A percentile compares a stretch with the other conserved stretches of the same genome.
Conservation (phyloP, 2,888 invertebrate genomes). For the Ethmia dodecea region DNA sequence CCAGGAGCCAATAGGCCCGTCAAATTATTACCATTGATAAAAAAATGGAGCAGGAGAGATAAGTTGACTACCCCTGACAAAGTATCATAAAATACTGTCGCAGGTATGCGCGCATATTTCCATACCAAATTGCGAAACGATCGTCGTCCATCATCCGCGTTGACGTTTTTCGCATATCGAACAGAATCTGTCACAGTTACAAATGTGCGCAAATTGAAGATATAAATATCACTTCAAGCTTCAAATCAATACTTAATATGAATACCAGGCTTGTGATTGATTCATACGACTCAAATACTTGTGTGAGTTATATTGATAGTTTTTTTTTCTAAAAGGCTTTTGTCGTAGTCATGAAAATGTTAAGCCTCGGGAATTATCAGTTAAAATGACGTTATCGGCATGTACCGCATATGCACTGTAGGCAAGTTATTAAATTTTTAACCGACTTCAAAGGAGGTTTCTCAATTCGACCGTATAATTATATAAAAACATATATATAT, state of each 20-base stretch:
- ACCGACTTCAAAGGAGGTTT: no score
- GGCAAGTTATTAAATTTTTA: no score
- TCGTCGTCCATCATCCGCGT: conserved; percentile 46
- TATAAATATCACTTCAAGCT: conserved; percentile 22
- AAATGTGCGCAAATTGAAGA: conserved; percentile 42
- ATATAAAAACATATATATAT: no score
- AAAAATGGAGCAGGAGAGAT: no score
- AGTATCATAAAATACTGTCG: conserved; percentile 35
- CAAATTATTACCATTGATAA: neutral
- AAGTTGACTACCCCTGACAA: neutral
- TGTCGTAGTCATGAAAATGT: no score
- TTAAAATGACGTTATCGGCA: no score
- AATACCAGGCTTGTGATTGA: conserved; percentile 1
- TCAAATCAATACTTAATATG: conserved; percentile 18
- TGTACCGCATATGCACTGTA: no score
- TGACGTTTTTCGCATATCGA: conserved; percentile 48
- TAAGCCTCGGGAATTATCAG: no score
- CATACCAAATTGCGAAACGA: conserved; percentile 42
- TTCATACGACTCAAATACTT: no score
- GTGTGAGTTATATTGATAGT: no score
- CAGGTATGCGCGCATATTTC: conserved; percentile 42
- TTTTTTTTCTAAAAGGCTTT: no score
- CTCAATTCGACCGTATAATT: no score
- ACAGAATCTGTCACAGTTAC: conserved; percentile 38
- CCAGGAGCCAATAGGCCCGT: neutral